Base-by-base conservation (phyloP, 2,113 vertebrate species). In the Indri indri region DNA sequence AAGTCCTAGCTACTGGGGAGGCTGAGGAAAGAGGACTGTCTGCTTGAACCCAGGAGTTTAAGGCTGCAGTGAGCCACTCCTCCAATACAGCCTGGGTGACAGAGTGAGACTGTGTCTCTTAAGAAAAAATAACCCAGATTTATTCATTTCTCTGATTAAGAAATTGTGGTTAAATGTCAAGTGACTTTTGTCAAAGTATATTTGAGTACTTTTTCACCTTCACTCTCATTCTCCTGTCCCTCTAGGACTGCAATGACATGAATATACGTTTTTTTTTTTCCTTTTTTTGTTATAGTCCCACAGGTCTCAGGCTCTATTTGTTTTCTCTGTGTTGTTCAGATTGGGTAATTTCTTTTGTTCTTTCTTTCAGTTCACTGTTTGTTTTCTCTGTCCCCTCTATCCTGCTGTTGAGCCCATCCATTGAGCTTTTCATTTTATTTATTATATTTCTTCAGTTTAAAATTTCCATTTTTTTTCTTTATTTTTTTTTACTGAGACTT, bases 381-480 rank as follows among this genome's bases (percentile, higher is more conserved):
- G 71, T 86, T 85, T 45, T 25, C 52, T 83, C 45, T 82, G 32
- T 84, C 40, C 27, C 20, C n/a, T 81, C 57, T 42, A 3, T 65
- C 89, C 50, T 94, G 77, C 42, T 90, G 3, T 61, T 89, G 80
- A 79, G 40, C 25, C 22, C 17, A 22, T 85, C 50, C 65, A 63
- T 20, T 54, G 32, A 70, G 42, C 34, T 90, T 79, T 92, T 73
- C 80, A 65, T 76, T 93, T 52, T 54, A 70, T 85, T 89, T 91
- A 77, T 61, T 84, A n/a, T 47, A 12, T 45, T 61, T 68, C 80
- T 88, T 61, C 63, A n/a, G 59, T 32, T 90, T 14, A n/a, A 45
- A 79, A 73, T 93, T 90, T 79, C 18, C 63, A 63, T 42, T 88
- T 92, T 76, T 82, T 32, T 93, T 59, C 47, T 89, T 85, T 74